A percentile compares a stretch with the other conserved stretches of the same genome.
These are phyloP conservation scores for Phrixothrix hirtus DNA, from an alignment of 2,888 invertebrate genomes.

Conservation along the genomic window DNA sequence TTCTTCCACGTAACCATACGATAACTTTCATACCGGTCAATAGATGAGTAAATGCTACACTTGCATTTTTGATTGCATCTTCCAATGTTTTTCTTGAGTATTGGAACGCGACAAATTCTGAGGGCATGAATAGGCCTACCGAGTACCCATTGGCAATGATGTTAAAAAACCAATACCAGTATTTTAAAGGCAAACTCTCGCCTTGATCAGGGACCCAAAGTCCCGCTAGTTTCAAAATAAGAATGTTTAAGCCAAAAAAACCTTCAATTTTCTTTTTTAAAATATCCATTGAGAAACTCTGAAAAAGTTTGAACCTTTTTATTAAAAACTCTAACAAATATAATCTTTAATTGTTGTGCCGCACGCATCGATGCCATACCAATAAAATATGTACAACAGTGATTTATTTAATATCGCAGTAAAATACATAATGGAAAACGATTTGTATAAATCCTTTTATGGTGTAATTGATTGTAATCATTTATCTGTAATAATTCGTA, in stretches of 20 bases:
- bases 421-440: no score
- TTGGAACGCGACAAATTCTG: constrained; percentile 32
- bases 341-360: no score
- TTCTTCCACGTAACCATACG: constrained; percentile 35
- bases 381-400: no score
- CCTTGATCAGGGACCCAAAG: constrained; percentile 33
- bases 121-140: constrained; percentile 33
- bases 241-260: constrained; percentile 35
- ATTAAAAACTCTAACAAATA: background rate
- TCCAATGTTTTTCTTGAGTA: constrained; percentile 27
- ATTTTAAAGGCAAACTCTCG: constrained; percentile 4
- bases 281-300: background rate
- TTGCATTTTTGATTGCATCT: constrained; percentile 38
- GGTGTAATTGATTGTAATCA: background rate
- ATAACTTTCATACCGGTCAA: constrained; percentile 33
- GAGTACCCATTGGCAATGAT: constrained; percentile 29
- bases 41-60: constrained; percentile 37
- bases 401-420: no score
- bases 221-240: constrained; percentile 34
- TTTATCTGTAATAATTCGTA: background rate
- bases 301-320: background rate
- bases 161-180: constrained; percentile 23
- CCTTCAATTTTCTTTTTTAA: constrained; percentile 1
- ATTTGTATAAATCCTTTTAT: no score
- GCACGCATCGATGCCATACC: no score